Conservation (phyloP, 2,113 vertebrate species). For the Dissostichus mawsoni region DNA sequence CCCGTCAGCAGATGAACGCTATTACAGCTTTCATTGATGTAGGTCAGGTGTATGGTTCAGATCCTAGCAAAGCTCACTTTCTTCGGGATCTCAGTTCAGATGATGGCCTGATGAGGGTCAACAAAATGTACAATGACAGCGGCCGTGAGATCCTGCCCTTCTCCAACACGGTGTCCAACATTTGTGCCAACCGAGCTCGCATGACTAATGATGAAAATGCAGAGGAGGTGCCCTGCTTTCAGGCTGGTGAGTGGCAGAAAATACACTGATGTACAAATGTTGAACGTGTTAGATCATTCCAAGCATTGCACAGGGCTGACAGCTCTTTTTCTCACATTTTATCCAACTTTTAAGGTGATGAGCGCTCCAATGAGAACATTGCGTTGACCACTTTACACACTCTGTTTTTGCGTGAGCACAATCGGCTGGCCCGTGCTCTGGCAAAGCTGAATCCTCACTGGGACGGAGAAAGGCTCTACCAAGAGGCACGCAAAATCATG, state of each 20-base stretch:
- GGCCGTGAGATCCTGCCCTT: constrained; percentile 82
- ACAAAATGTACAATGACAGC: constrained; percentile 64
- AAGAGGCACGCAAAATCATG: constrained; percentile 84
- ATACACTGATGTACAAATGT: background rate
- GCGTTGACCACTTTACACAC: constrained; percentile 78
- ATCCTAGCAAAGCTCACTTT: constrained; percentile 47
- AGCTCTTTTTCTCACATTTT: background rate
- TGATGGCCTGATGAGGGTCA: constrained; percentile 77
- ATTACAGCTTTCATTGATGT: constrained; percentile 81
- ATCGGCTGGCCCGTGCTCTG: constrained; percentile 77
- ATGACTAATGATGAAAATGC: constrained; percentile 51
- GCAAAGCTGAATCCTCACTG: constrained; percentile 77
- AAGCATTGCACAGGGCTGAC: background rate
- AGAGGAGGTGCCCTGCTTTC: constrained; percentile 79
- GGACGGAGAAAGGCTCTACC: constrained; percentile 80
- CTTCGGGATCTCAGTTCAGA: constrained; percentile 73
- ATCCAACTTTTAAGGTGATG: constrained; percentile 69
- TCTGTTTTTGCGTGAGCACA: constrained; percentile 83
- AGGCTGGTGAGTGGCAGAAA: constrained; percentile 73
- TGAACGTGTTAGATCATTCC: background rate
- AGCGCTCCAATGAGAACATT: constrained; percentile 75
- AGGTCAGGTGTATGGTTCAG: constrained; percentile 80
- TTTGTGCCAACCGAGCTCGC: constrained; percentile 66
- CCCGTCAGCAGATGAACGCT: constrained; percentile 82
- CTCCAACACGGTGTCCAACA: constrained; percentile 18